A percentile compares a stretch with the other conserved stretches of the same genome.
Conservation (phyloP, 2,113 vertebrate species). For the Osmerus mordax region DNA sequence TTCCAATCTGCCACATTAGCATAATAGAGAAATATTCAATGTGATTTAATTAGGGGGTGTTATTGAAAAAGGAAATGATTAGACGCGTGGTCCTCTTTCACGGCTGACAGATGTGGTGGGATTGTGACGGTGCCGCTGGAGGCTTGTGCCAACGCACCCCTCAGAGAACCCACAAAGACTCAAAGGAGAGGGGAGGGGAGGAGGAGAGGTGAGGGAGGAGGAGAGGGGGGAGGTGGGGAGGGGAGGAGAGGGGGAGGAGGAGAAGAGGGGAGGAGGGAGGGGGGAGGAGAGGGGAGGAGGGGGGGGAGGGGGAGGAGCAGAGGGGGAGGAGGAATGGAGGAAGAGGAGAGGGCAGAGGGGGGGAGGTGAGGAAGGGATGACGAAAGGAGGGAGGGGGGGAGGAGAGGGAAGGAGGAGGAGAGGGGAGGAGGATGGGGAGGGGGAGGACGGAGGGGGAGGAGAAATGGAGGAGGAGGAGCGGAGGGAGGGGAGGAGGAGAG, state of each 20-base stretch:
- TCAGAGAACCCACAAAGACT: conserved; percentile 22
- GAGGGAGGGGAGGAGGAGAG: not conserved
- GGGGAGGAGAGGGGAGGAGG: not conserved
- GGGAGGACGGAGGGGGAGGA: not conserved
- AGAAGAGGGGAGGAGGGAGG: not conserved
- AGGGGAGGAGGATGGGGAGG: too few relatives aligned
- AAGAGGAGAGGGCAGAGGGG: too few relatives aligned
- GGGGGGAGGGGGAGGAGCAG: too few relatives aligned
- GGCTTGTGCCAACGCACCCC: conserved; percentile 29
- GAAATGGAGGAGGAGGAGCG: too few relatives aligned
- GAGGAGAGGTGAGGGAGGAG: not conserved
- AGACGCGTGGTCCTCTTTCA: conserved; percentile 47
- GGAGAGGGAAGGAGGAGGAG: not conserved
- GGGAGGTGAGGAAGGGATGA: not conserved
- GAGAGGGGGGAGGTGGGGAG: not conserved
- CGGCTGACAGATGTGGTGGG: conserved; percentile 47
- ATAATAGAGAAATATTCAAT: conserved; percentile 56
- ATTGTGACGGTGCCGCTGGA: conserved; percentile 38
- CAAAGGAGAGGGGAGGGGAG: not conserved
- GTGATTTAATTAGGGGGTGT: conserved; percentile 60
- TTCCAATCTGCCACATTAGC: conserved; percentile 49
- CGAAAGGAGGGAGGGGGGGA: not conserved
- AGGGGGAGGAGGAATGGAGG: too few relatives aligned
- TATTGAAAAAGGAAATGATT: conserved; percentile 50
- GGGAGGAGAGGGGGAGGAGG: not conserved